Base-by-base conservation (phyloP, 2,797 vertebrate genomes). In the Notoglanidium macrostoma region DNA sequence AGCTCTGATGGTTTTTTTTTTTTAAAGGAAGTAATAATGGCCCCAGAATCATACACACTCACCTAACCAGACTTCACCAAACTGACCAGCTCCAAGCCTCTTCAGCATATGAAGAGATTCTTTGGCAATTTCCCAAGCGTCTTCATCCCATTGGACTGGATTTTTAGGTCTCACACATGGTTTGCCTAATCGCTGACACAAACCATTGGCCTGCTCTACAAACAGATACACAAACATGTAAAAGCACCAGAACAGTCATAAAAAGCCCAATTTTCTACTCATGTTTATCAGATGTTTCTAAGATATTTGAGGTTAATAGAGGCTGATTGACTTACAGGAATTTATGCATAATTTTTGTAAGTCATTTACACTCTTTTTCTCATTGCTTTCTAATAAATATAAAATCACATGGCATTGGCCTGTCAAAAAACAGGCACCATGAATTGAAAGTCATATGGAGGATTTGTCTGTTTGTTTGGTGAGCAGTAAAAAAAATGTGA, bases 61-160 rank as follows among this genome's bases (percentile, higher is more conserved):
- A 99, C 98, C 98, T 97, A 99, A 96, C 98, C 98, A 99, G 87
- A 99, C 98, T 94, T 99, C 98, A 91, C 98, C 98, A 92, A 99
- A 99, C 91, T 99, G 98, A 23, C 98, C 98, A 0, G 98, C 97
- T 74, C 98, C 98, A 0, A 99, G 97, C 90, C 96, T 98, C 90
- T 97, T 98, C 92, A 97, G 93, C 95, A 99, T 93, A 87, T 95
- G 97, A 84, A 99, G 97, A 0, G 97, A 97, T 44, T 98, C 97
- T 74, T 98, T 96, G 44, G 97, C 95, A 91, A 99, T 98, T 92
- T 99, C 98, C 98, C 98, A 99, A 8, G 97, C 97, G 8, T 99
- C 98, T 92, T 99, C 98, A 91, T 98, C 97, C 98, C 98, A 99
- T 0, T 97, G 97, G 86, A 97, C 97, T 90, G 98, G 96, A 83